phyloP scores from a whole-genome alignment of 2,888 invertebrate genomes.

The Falcaria lacertinaria region DNA sequence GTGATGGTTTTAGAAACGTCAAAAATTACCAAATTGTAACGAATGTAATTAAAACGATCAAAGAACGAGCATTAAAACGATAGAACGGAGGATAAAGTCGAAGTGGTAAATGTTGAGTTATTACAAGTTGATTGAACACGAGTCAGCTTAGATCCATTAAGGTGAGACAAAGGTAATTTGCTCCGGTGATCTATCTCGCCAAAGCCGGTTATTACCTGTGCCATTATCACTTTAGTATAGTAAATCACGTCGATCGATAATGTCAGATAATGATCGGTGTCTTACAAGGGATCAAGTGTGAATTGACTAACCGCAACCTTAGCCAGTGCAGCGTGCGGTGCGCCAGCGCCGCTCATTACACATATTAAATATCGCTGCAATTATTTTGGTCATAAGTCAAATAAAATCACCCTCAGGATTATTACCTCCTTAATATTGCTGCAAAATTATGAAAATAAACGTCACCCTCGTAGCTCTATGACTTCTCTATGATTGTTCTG shows the following conservation, averaged over 20 bases:
- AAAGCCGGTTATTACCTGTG: constrained; percentile 46
- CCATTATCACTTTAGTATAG: constrained; percentile 66
- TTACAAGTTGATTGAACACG: constrained; percentile 35
- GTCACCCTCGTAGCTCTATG: no score
- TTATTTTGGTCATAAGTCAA: not conserved
- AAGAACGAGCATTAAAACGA: no score
- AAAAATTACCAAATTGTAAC: no score
- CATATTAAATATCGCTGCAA: not conserved
- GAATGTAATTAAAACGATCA: no score
- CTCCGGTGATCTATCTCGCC: constrained; percentile 31
- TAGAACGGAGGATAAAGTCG: not conserved
- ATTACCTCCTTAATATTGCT: no score
- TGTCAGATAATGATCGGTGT: constrained; percentile 60
- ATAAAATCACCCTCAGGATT: not conserved
- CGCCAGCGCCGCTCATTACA: constrained; percentile 3
- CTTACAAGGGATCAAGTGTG: constrained; percentile 52
- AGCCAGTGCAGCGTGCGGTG: constrained; percentile 16
- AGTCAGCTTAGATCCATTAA: constrained; percentile 32
- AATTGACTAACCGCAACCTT: constrained; percentile 58
- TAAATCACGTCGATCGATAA: constrained; percentile 62
- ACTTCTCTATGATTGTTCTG: no score
- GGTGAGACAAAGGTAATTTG: constrained; percentile 48
- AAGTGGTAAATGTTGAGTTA: constrained; percentile 14
- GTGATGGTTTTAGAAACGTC: not conserved
- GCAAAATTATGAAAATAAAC: no score